Base-by-base conservation (phyloP, 2,888 invertebrate genomes). In the Parnassius apollo region DNA sequence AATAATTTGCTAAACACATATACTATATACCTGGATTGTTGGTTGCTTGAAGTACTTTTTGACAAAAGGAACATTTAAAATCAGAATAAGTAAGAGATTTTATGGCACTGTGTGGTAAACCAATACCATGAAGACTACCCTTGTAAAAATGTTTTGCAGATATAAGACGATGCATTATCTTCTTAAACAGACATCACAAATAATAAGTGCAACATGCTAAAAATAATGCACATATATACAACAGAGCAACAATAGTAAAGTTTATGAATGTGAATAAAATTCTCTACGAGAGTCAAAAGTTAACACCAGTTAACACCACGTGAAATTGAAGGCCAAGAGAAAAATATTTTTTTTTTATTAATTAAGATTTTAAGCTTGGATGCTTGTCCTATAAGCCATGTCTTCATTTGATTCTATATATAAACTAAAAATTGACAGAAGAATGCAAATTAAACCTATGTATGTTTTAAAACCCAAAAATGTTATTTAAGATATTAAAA, bases 21-120 rank as follows among this genome's bases (percentile, higher is more conserved):
- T 22, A 65, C 48, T 45, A 9, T 68, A 35, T 80, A 90, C 91
- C 91, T 85, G 84, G 74, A 72, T 79, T 76, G 54, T 77, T 70
- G 44, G 78, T 80, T 56, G 80, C 78, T 68, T 86, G 69, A 72
- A 90, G 77, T 67, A 85, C 77, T 78, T 82, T 89, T 61, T 81
- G 85, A 70, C 91, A 91, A 80, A 86, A 88, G 25, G 83, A 85
- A 78, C 91, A 91, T 86, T 88, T 88, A 78, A 86, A 81, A 74
- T 88, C 83, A 42, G 78, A 69, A 68, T 74, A 70, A 55, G 74
- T 66, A 61, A 74, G 69, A 66, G 66, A 77, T 71, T 73, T 80
- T 11, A 78, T 48, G 35, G 77, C 71, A 75, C 73, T 83, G 63
- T 75, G 69, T 59, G 82, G 75, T 62, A 81, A 68, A 18, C 84